Conservation (phyloP, 2,113 vertebrate species). For the Mormyrus lacerda region DNA sequence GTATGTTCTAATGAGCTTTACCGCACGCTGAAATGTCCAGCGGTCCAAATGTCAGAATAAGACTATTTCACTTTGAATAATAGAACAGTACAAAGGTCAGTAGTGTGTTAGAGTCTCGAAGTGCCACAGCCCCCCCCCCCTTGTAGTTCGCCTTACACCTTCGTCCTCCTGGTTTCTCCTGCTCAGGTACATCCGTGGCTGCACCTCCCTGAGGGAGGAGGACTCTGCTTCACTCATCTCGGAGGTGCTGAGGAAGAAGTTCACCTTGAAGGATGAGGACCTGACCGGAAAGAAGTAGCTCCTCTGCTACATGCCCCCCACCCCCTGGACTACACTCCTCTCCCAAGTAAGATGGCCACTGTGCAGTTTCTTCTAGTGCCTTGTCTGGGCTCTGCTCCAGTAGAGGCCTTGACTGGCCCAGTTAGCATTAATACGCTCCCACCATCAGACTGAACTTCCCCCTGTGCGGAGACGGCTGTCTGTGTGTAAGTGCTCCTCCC, state of each 20-base stretch:
- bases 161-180: not conserved
- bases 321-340: conserved; percentile 27
- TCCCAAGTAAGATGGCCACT: conserved; percentile 47
- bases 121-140: not conserved
- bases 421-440: not conserved
- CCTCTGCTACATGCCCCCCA: not conserved
- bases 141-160: not conserved
- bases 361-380: not conserved
- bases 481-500: too few species aligned
- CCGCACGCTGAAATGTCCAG: not conserved
- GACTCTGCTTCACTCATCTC: conserved; percentile 87
- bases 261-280: conserved; percentile 86
- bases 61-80: not conserved
- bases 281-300: conserved; percentile 60
- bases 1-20: not conserved
- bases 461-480: too few species aligned
- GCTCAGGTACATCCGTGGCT: conserved; percentile 69
- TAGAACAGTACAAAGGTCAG: not conserved
- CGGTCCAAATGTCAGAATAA: not conserved
- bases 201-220: conserved; percentile 78
- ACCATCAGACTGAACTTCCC: not conserved
- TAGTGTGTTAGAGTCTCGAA: not conserved
- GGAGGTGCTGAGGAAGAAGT: conserved; percentile 86
- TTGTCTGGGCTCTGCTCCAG: not conserved
- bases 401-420: not conserved